phyloP scores from a whole-genome alignment of 2,113 vertebrate species.

The Ctenodactylus gundi region DNA sequence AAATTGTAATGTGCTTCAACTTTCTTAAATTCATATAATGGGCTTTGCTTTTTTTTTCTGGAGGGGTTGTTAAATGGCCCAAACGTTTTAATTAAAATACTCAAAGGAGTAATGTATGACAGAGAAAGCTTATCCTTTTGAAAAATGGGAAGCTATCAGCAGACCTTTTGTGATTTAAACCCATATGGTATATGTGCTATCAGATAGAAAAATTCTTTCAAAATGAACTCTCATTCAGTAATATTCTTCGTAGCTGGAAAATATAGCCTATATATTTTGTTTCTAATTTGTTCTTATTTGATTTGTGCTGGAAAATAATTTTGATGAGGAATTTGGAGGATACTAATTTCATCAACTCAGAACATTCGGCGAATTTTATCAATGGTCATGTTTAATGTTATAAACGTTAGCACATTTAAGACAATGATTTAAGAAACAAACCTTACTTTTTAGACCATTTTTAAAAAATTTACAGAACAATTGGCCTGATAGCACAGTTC shows the following conservation, averaged over 20 bases:
- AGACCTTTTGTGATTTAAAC: not conserved
- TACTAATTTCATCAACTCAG: conserved; percentile 33
- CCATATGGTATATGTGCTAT: not conserved
- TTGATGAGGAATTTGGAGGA: not conserved
- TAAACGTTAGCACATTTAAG: not conserved
- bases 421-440: not conserved
- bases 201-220: conserved; percentile 3
- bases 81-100: conserved; percentile 37
- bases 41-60: conserved; percentile 51
- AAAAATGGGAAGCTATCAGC: not conserved
- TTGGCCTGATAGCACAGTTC: not conserved
- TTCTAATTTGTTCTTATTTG: conserved; percentile 39
- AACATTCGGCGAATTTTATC: not conserved
- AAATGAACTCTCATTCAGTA: not conserved
- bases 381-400: conserved; percentile 32
- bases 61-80: not conserved
- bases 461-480: conserved; percentile 28
- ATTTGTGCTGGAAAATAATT: conserved; percentile 36
- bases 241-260: not conserved
- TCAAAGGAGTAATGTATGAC: not conserved
- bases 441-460: not conserved
- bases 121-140: conserved; percentile 23
- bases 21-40: conserved; percentile 24
- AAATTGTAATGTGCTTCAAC: not conserved
- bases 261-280: not conserved